Evolutionary conservation across 2,113 vertebrate genomes (phyloP).

Genomic region (Gnathonemus longibarbis): DNA sequence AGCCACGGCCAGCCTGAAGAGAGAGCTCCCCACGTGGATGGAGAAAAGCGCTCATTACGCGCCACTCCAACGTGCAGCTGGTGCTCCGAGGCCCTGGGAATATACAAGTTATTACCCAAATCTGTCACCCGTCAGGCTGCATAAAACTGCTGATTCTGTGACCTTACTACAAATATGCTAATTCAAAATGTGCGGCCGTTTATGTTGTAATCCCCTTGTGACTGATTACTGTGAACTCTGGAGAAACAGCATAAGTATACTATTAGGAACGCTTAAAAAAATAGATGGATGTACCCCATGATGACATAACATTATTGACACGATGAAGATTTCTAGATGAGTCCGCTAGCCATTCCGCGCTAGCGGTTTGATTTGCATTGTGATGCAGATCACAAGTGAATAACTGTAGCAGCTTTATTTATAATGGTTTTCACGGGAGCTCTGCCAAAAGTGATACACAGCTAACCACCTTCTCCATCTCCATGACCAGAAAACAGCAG

Average conservation of each 20-base stretch:
- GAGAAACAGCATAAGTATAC: neutral
- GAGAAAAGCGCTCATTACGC: neutral
- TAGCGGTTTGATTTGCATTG: neutral
- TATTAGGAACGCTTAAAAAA: neutral
- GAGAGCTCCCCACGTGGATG: neutral
- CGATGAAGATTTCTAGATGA: neutral
- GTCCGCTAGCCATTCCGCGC: neutral
- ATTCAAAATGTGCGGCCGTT: neutral
- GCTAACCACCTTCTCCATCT: neutral
- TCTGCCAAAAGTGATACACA: neutral
- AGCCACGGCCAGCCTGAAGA: neutral
- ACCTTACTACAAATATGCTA: neutral
- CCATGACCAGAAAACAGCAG: neutral
- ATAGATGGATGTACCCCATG: neutral
- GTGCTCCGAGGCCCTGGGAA: neutral
- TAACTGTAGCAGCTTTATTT: neutral
- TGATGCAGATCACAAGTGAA: neutral
- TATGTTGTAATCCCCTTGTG: neutral
- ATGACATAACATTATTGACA: neutral
- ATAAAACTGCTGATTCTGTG: neutral
- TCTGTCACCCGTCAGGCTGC: neutral
- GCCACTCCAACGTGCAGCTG: neutral
- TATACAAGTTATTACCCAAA: neutral
- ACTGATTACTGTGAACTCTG: neutral
- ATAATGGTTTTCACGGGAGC: neutral